A percentile compares a stretch with the other conserved stretches of the same genome.
These are phyloP conservation scores for Physocephala rufipes DNA, from an alignment of 2,888 invertebrate species.

Conservation along the genomic window DNA sequence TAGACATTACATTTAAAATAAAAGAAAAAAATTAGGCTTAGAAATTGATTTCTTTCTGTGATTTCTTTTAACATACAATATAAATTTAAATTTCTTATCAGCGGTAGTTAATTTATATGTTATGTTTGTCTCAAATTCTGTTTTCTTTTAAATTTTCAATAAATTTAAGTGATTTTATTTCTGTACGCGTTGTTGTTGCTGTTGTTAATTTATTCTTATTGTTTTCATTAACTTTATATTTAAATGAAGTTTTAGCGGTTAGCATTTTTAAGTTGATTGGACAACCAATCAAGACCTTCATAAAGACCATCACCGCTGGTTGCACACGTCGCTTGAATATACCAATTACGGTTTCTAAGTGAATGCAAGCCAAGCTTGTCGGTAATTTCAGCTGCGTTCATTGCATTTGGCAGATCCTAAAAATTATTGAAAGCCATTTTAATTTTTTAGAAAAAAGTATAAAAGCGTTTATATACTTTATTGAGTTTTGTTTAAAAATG, in stretches of 20 bases:
- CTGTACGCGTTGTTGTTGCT: conserved; percentile 42
- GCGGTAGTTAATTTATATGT: conserved; percentile 35
- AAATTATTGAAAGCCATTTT: conserved; percentile 48
- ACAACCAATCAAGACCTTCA: conserved; percentile 99
- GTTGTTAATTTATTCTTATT: conserved; percentile 42
- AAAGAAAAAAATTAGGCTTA: conserved; percentile 44
- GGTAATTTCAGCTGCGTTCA: conserved; percentile 99
- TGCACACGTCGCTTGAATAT: conserved; percentile 97
- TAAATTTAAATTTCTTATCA: conserved; percentile 50
- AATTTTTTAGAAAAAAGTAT: background rate
- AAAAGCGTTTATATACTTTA: background rate
- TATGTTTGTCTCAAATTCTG: conserved; percentile 53
- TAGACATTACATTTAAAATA: conserved; percentile 42
- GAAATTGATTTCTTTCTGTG: conserved; percentile 38
- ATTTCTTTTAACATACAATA: conserved; percentile 42
- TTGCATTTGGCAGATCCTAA: conserved; percentile 99
- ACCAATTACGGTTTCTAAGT: conserved; percentile 97
- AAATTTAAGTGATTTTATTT: conserved; percentile 30
- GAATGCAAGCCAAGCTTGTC: conserved; percentile 99
- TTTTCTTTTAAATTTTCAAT: conserved; percentile 54
- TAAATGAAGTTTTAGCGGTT: conserved; percentile 79
- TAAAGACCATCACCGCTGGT: conserved; percentile 99
- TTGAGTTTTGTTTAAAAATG: background rate
- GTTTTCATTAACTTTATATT: conserved; percentile 42
- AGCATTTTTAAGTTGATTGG: conserved; percentile 98